These are phyloP conservation scores for Apis florea DNA, from an alignment of 1,140 invertebrate species.

Conservation along the genomic window DNA sequence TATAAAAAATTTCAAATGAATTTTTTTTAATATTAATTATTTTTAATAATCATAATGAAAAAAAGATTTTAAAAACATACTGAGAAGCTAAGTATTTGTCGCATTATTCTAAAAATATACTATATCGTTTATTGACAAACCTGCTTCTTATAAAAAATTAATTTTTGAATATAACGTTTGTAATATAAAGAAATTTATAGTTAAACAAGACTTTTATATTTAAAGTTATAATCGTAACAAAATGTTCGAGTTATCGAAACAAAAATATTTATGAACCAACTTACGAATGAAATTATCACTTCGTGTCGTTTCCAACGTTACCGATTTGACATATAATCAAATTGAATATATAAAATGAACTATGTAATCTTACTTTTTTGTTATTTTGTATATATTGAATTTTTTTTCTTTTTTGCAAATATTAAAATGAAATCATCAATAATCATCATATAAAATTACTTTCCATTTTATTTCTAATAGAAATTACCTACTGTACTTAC, in stretches of 20 bases:
- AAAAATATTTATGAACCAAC: background rate
- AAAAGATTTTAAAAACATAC: background rate
- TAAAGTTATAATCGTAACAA: background rate
- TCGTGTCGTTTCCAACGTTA: background rate
- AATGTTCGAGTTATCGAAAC: background rate
- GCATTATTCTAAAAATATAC: constrained; percentile 11
- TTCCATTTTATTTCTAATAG: no score
- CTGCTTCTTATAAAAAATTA: background rate
- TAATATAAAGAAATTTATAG: background rate
- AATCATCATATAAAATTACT: no score
- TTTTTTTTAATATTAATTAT: background rate
- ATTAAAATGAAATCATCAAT: no score
- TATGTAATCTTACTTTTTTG: no score
- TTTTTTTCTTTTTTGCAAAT: no score
- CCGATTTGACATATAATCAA: background rate
- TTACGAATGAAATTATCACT: background rate
- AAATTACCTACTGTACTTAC: no score
- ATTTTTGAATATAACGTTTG: background rate
- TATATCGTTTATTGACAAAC: constrained; percentile 10
- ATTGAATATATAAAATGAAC: no score
- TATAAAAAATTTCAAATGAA: background rate
- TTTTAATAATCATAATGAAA: background rate
- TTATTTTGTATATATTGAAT: no score
- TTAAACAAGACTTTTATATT: background rate
- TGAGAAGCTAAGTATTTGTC: background rate